Base-by-base conservation (phyloP, 2,113 vertebrate species). In the Mobula hypostoma region DNA sequence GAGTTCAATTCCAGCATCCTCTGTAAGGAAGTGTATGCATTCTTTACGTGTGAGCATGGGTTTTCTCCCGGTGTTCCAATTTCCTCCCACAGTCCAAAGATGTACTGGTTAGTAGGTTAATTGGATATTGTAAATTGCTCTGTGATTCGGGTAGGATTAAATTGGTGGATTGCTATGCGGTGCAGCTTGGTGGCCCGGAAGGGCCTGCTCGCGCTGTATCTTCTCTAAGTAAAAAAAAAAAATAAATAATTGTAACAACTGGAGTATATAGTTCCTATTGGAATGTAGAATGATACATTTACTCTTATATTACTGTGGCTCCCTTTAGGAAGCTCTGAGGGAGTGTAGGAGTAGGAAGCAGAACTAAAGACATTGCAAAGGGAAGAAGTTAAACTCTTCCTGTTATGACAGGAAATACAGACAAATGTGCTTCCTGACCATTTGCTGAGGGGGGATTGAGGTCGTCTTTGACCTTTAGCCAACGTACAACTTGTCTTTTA, bases 341-440 rank as follows among this genome's bases (percentile, higher is more conserved):
- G 97, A 95, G 97, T 96, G 95, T 95, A 97, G 97, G 98, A 98
- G 97, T 97, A 96, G 98, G 98, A 99, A 98, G 98, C 97, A 99
- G 97, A 99, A 98, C 98, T 97, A 97, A 98, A 98, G 98, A 97
- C 97, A 98, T 98, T 98, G 98, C 99, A 95, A 98, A 98, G 97
- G 99, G 98, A 99, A 99, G 98, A 98, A 99, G 98, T 98, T 98
- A 97, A 97, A 98, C 97, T 98, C 98, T 99, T 99, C 99, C 99
- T 99, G 99, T 99, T 99, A 99, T 99, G 98, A 99, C 98, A 99
- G 99, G 99, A 99, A 98, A 98, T 98, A 97, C 97, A 99, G 98
- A 98, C 97, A 99, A 99, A 99, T 99, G 98, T 99, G 98, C 98
- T 99, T 99, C 98, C 99, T 99, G 99, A 97, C 97, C 96, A 97